Percentiles rank a stretch among this genome's conserved stretches.
Evolutionary conservation across 2,888 invertebrate genomes (phyloP).

Genomic region (Anticlea derivata): DNA sequence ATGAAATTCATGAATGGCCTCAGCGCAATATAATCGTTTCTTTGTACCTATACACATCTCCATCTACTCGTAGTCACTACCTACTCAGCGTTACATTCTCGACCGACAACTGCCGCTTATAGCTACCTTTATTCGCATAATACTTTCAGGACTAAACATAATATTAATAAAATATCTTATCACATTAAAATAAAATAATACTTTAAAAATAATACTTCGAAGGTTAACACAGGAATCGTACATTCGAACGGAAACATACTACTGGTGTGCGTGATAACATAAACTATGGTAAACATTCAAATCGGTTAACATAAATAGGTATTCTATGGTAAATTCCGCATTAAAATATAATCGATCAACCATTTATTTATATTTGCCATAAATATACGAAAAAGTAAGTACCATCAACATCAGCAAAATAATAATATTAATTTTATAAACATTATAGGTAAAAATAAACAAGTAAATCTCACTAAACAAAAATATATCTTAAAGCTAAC

Average conservation of each 20-base stretch:
- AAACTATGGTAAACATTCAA: slow-evolving; percentile 57
- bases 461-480: slow-evolving; percentile 75
- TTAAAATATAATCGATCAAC: slow-evolving; percentile 30
- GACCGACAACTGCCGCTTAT: slow-evolving; percentile 65
- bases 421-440: slow-evolving; percentile 35
- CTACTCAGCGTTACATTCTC: slow-evolving; percentile 77
- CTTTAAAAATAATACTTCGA: slow-evolving; percentile 78
- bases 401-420: slow-evolving; percentile 31
- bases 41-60: slow-evolving; percentile 78
- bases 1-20: slow-evolving; percentile 44
- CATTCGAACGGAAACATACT: slow-evolving; percentile 48
- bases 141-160: slow-evolving; percentile 71
- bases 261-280: slow-evolving; percentile 37
- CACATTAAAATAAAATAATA: slow-evolving; percentile 79
- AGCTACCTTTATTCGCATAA: slow-evolving; percentile 74
- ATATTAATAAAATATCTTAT: slow-evolving; percentile 77
- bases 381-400: slow-evolving; percentile 34
- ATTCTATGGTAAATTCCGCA: slow-evolving; percentile 34
- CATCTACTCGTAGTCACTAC: slow-evolving; percentile 72
- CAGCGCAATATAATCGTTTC: slow-evolving; percentile 80
- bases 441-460: slow-evolving; percentile 55
- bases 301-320: slow-evolving; percentile 49
- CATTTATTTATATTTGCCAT: slow-evolving; percentile 19
- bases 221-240: slow-evolving; percentile 76
- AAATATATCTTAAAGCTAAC: slow-evolving; percentile 70